Percentiles rank a stretch among this genome's conserved stretches.
Conservation (phyloP, 2,113 vertebrate genomes). For the Lepus americanus region DNA sequence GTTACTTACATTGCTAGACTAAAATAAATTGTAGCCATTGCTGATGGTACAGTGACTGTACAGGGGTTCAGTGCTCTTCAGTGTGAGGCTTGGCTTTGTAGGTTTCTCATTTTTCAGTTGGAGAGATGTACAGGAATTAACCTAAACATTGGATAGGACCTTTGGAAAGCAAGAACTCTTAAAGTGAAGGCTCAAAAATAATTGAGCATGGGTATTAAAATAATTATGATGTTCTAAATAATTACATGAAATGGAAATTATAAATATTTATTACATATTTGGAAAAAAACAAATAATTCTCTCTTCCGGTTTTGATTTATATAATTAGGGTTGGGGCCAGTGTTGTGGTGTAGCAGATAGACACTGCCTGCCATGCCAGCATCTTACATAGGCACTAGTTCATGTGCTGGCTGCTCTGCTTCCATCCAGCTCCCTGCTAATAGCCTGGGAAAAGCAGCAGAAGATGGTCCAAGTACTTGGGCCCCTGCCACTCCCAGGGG, state of each 20-base stretch:
- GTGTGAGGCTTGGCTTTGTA: background rate
- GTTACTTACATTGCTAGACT: background rate
- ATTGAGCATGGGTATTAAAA: background rate
- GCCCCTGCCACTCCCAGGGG: too few species aligned
- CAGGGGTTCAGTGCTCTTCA: background rate
- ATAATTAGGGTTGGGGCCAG: background rate
- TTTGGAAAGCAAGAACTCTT: background rate
- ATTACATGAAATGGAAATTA: background rate
- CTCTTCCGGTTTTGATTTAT: slow-evolving; percentile 26
- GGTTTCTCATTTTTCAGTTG: background rate
- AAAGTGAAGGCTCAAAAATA: slow-evolving; percentile 8
- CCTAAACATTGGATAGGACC: background rate
- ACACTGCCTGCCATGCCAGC: too few species aligned
- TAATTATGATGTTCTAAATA: background rate
- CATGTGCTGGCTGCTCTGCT: too few species aligned
- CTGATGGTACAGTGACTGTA: background rate
- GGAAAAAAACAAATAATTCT: slow-evolving; percentile 25
- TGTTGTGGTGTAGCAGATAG: too few species aligned
- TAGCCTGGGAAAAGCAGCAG: too few species aligned
- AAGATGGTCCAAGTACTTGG: too few species aligned
- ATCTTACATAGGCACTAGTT: too few species aligned
- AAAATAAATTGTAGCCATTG: background rate
- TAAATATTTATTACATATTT: slow-evolving; percentile 16
- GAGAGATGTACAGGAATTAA: background rate
- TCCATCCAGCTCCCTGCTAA: too few species aligned